Evolutionary conservation across 2,888 invertebrate genomes (phyloP).

Genomic region (Trichopoda pennipes): DNA sequence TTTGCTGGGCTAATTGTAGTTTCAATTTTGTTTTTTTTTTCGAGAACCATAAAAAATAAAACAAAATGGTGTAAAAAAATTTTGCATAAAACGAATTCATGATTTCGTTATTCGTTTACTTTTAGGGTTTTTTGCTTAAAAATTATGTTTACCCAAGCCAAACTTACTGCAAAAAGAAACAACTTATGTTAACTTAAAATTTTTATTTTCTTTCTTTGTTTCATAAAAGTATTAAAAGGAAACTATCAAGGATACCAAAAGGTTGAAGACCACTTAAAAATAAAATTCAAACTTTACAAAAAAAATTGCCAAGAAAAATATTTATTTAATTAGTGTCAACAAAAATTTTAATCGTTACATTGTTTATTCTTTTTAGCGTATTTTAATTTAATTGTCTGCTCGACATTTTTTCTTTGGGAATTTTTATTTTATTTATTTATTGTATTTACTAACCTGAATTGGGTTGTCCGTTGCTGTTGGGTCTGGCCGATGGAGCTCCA

Average conservation of each 20-base stretch:
- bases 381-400: neutral
- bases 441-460: constrained; percentile 92
- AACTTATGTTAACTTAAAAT: constrained; percentile 14
- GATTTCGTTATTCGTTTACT: constrained; percentile 9
- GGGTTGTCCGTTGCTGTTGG: constrained; percentile 95
- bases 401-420: neutral
- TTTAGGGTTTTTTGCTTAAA: neutral
- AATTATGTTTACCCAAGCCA: constrained; percentile 36
- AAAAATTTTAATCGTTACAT: neutral
- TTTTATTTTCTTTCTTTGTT: neutral
- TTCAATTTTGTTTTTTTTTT: neutral
- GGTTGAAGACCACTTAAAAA: constrained; percentile 24
- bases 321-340: neutral
- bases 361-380: neutral
- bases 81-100: constrained; percentile 53
- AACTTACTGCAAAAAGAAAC: constrained; percentile 26
- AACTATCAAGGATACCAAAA: neutral
- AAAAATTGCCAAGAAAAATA: neutral
- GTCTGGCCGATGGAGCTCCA: constrained; percentile 96
- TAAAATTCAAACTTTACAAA: constrained; percentile 9
- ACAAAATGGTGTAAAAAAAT: constrained; percentile 14
- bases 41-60: neutral
- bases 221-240: neutral
- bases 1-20: neutral
- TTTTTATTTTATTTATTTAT: neutral